Conservation (phyloP, 2,113 vertebrate species). For the Hippocampus barbouri region DNA sequence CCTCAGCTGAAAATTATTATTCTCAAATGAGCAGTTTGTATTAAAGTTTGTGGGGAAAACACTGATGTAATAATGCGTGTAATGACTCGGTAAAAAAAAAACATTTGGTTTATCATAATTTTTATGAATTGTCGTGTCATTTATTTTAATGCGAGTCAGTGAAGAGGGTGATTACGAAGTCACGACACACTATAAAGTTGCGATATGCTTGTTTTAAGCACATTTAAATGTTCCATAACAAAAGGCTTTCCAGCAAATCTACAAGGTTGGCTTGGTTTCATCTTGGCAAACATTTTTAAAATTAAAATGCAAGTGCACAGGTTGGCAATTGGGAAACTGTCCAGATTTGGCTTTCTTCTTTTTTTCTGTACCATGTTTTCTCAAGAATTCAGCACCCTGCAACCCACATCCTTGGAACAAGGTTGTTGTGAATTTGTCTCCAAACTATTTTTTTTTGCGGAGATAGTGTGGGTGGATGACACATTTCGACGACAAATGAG, state of each 20-base stretch:
- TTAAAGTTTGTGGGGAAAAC: too few relatives aligned
- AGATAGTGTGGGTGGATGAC: slow-evolving; percentile 48
- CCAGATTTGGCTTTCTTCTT: slow-evolving; percentile 15
- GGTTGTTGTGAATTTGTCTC: slow-evolving; percentile 33
- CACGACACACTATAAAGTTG: background rate
- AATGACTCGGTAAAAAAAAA: background rate
- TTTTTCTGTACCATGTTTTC: slow-evolving; percentile 1
- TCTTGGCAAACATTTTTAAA: slow-evolving; percentile 20
- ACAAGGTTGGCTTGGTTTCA: slow-evolving; percentile 12
- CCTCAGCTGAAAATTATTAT: background rate
- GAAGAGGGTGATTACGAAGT: background rate
- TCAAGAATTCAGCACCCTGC: slow-evolving; percentile 8
- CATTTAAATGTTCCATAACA: background rate
- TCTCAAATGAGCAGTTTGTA: background rate
- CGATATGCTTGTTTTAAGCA: background rate
- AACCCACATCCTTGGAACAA: slow-evolving; percentile 19
- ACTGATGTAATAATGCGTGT: background rate
- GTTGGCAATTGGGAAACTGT: slow-evolving; percentile 41
- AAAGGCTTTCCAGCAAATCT: background rate
- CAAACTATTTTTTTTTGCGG: background rate
- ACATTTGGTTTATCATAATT: background rate
- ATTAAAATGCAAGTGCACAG: slow-evolving; percentile 31
- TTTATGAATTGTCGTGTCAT: background rate
- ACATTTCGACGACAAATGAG: slow-evolving; percentile 65
- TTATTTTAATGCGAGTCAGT: background rate